Evolutionary conservation across 2,113 vertebrate genomes (phyloP).

Genomic region (Lichenostomus cassidix): DNA sequence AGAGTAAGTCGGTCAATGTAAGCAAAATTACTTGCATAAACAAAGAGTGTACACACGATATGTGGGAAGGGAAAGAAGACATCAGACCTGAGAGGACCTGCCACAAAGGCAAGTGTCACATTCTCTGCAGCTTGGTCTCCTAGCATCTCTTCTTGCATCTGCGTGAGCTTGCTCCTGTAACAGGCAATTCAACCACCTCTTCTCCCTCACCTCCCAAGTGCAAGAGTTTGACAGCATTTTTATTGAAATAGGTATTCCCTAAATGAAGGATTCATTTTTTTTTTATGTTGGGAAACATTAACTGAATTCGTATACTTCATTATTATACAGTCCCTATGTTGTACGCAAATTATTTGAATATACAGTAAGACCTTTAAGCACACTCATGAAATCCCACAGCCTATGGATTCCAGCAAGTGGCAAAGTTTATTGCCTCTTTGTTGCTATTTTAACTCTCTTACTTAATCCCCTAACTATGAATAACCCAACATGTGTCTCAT

Average conservation of each 20-base stretch:
- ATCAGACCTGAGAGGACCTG: neutral
- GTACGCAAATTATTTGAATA: neutral
- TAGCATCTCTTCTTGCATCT: neutral
- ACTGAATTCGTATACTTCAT: neutral
- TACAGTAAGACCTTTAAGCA: neutral
- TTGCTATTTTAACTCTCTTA: neutral
- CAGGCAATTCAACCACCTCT: neutral
- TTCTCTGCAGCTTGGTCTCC: neutral
- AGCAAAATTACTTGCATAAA: neutral
- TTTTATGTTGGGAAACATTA: neutral
- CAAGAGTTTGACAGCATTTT: neutral
- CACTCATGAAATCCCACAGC: neutral
- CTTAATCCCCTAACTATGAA: neutral
- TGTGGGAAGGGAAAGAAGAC: neutral
- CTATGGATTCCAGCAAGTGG: rapidly evolving
- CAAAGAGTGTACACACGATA: neutral
- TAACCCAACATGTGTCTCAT: neutral
- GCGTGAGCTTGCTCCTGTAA: neutral
- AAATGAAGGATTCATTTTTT: neutral
- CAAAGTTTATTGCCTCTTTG: neutral
- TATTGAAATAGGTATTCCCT: neutral
- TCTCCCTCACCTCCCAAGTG: rapidly evolving
- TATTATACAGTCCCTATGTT: neutral
- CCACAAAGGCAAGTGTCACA: neutral
- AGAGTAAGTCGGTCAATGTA: neutral